A percentile compares a stretch with the other conserved stretches of the same genome.
Evolutionary conservation across 2,797 vertebrate genomes (phyloP).

Genomic region (Siniperca undulata): DNA sequence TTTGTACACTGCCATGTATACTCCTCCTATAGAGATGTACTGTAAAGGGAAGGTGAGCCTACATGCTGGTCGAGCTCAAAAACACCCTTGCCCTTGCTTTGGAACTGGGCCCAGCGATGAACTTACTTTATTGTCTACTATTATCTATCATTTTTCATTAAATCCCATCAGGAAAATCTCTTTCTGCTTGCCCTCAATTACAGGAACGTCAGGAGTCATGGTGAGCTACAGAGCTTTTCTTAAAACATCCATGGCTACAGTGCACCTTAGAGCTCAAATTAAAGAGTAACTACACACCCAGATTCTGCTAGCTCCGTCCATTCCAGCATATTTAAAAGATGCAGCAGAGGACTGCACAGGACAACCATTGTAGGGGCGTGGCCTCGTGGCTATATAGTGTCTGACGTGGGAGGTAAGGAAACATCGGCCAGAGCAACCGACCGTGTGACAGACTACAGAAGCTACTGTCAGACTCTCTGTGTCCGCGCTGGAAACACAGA

Average conservation of each 20-base stretch:
- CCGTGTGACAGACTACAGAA: too few species aligned
- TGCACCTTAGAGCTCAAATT: background rate
- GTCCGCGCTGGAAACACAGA: too few species aligned
- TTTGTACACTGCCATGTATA: background rate
- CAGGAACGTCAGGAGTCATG: background rate
- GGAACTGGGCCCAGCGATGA: background rate
- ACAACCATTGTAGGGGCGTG: too few species aligned
- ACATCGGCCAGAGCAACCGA: too few species aligned
- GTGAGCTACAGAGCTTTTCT: background rate
- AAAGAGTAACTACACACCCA: too few species aligned
- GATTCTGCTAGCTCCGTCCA: too few species aligned
- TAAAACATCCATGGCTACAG: background rate
- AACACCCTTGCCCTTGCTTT: background rate
- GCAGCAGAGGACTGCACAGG: too few species aligned
- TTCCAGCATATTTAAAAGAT: too few species aligned
- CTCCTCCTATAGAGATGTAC: background rate
- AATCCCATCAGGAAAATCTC: background rate
- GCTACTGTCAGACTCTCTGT: too few species aligned
- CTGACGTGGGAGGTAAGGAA: too few species aligned
- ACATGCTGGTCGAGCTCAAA: background rate
- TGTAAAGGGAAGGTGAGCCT: background rate
- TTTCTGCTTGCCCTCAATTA: background rate
- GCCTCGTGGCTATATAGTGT: too few species aligned
- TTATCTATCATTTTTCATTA: background rate
- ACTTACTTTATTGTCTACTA: background rate